These are phyloP conservation scores for Rhagoletis pomonella DNA, from an alignment of 1,140 invertebrate species.

Conservation along the genomic window DNA sequence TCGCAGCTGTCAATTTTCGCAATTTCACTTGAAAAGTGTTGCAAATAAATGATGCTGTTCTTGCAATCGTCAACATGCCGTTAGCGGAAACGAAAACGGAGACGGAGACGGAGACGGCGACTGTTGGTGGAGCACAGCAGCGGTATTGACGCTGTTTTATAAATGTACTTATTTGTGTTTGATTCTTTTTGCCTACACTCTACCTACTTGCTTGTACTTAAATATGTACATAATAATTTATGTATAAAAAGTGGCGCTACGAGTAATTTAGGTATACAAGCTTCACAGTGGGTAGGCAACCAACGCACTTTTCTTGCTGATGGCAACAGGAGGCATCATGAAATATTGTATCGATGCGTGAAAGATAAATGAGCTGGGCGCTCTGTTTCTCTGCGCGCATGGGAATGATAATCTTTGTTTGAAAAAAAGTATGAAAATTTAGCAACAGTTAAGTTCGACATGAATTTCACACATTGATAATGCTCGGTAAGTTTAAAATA, in stretches of 20 bases:
- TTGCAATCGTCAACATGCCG: conserved; percentile 11
- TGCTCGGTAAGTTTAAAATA: too few species aligned
- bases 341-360: neutral
- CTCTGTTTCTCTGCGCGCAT: neutral
- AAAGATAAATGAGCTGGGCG: neutral
- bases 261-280: neutral
- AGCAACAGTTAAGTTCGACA: neutral
- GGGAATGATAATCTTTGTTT: too few species aligned
- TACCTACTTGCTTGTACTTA: neutral
- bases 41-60: conserved; percentile 35
- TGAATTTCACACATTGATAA: neutral
- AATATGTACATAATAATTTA: neutral
- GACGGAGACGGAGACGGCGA: conserved; percentile 29
- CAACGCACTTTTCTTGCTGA: neutral
- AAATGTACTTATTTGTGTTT: neutral
- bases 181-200: neutral
- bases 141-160: neutral
- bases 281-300: neutral
- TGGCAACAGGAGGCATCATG: conserved; percentile 23
- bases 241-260: neutral
- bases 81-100: conserved; percentile 21
- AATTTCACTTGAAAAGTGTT: conserved; percentile 34
- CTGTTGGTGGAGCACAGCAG: neutral
- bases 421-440: neutral
- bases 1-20: conserved; percentile 2